These are phyloP conservation scores for Platygyra sinensis DNA, from an alignment of 64 coral and sea anemone genomes.

Conservation along the genomic window DNA sequence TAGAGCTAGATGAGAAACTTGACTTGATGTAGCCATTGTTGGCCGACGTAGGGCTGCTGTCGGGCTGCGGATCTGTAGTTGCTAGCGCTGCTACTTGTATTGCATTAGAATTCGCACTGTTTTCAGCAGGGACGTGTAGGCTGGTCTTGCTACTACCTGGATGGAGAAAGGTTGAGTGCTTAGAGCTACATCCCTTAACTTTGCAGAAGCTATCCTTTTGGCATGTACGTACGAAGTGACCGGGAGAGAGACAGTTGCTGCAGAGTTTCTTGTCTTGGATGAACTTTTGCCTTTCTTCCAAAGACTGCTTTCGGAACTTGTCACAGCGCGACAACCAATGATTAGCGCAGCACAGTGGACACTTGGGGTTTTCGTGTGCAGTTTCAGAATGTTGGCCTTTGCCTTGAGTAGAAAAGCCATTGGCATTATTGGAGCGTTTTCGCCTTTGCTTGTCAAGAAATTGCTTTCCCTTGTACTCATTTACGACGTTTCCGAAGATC, in stretches of 20 bases:
- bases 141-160: not conserved
- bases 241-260: constrained; percentile 12
- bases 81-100: too few relatives aligned
- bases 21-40: too few relatives aligned
- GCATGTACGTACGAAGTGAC: constrained; percentile 2
- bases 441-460: not conserved
- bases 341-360: not conserved
- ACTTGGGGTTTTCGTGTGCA: not conserved
- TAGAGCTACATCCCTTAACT: not conserved
- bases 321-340: constrained; percentile 52
- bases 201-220: constrained; percentile 21
- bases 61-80: too few relatives aligned
- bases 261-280: constrained; percentile 7
- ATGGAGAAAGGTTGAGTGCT: constrained; percentile 42
- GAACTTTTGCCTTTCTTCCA: constrained; percentile 36
- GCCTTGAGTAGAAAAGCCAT: not conserved
- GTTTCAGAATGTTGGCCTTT: not conserved
- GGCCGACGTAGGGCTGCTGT: too few relatives aligned
- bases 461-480: not conserved
- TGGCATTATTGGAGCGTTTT: not conserved
- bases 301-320: constrained; percentile 13
- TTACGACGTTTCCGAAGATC: constrained; percentile 37
- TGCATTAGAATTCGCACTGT: too few relatives aligned
- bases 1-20: too few relatives aligned
- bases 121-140: not conserved